phyloP scores from a whole-genome alignment of 2,888 invertebrate genomes.

The Nowickia ferox region DNA sequence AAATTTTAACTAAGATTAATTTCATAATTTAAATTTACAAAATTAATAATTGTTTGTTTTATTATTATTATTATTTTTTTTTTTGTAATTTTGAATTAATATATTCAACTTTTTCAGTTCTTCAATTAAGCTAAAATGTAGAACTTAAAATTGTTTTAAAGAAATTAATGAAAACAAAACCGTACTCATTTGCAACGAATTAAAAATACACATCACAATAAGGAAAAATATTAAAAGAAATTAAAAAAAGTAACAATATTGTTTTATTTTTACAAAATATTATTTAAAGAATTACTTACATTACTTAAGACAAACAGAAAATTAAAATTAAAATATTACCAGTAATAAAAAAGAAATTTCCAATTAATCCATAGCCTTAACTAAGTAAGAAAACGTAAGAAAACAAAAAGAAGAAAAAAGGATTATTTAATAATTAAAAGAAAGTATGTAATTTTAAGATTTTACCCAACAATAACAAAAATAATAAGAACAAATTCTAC shows the following conservation, averaged over 20 bases:
- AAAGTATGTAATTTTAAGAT: conserved; percentile 70
- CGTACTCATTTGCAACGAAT: conserved; percentile 72
- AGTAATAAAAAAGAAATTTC: conserved; percentile 58
- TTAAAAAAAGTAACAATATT: conserved; percentile 37
- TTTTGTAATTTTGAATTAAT: not conserved
- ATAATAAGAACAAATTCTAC: conserved; percentile 47
- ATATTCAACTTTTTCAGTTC: not conserved
- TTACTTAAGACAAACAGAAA: conserved; percentile 55
- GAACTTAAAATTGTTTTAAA: conserved; percentile 36
- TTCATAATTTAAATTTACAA: not conserved
- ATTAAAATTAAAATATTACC: conserved; percentile 57
- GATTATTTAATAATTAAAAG: conserved; percentile 59
- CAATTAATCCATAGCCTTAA: conserved; percentile 73
- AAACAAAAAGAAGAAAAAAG: conserved; percentile 23
- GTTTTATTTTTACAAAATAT: conserved; percentile 32
- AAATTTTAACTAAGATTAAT: not conserved
- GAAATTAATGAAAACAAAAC: conserved; percentile 62
- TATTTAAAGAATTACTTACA: conserved; percentile 56
- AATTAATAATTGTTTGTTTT: conserved; percentile 49
- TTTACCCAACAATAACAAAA: conserved; percentile 56
- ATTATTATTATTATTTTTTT: conserved; percentile 34
- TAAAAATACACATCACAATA: conserved; percentile 72
- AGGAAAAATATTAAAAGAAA: conserved; percentile 61
- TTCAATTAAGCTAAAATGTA: not conserved
- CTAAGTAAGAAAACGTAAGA: conserved; percentile 75